A percentile compares a stretch with the other conserved stretches of the same genome.
Conservation (phyloP, 92 coral and sea anemone genomes). For the Ricordea florida region DNA sequence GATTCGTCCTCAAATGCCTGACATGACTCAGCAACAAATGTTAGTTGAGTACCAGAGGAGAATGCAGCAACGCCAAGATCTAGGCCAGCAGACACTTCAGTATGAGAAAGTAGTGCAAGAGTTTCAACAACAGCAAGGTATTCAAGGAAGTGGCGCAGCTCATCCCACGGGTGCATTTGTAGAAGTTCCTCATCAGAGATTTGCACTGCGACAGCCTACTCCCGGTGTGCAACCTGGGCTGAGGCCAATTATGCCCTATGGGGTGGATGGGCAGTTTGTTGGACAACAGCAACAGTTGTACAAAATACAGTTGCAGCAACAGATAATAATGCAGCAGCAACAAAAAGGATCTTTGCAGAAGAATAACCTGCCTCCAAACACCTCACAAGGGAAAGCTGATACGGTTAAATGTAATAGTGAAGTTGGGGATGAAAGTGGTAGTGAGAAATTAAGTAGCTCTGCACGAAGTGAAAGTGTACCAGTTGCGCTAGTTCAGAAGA, state of each 20-base stretch:
- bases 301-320: slow-evolving; percentile 88
- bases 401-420: background rate
- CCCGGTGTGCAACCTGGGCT: slow-evolving; percentile 63
- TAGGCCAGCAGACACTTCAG: slow-evolving; percentile 80
- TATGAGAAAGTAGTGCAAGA: slow-evolving; percentile 89
- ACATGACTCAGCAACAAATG: slow-evolving; percentile 90
- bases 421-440: background rate
- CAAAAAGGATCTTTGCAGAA: slow-evolving; percentile 61
- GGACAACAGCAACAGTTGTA: slow-evolving; percentile 79
- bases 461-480: background rate
- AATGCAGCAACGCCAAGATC: slow-evolving; percentile 84
- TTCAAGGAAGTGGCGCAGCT: slow-evolving; percentile 15
- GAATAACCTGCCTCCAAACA: slow-evolving; percentile 28
- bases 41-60: slow-evolving; percentile 91
- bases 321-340: slow-evolving; percentile 78
- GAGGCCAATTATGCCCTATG: slow-evolving; percentile 60
- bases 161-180: slow-evolving; percentile 61
- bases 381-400: slow-evolving; percentile 24
- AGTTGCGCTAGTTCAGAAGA: background rate
- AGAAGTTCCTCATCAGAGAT: slow-evolving; percentile 86
- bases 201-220: slow-evolving; percentile 80
- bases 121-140: slow-evolving; percentile 82
- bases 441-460: background rate
- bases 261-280: slow-evolving; percentile 82
- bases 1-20: slow-evolving; percentile 82